A percentile compares a stretch with the other conserved stretches of the same genome.
Conservation (phyloP, 2,888 invertebrate genomes). For the Tanytarsus gracilentus region DNA sequence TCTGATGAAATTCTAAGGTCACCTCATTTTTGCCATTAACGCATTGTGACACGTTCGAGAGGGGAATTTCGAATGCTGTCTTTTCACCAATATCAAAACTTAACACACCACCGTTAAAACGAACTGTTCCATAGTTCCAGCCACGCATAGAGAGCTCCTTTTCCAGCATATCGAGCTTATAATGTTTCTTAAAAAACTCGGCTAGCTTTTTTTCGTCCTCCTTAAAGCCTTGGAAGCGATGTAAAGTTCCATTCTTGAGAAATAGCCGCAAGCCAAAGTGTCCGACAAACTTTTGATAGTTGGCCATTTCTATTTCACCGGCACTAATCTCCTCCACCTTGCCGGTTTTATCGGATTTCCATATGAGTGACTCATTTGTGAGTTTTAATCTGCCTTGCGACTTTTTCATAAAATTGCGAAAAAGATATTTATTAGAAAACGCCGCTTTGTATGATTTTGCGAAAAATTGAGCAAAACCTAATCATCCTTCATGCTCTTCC, state of each 20-base stretch:
- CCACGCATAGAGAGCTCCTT: conserved; percentile 91
- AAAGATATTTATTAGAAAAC: not conserved
- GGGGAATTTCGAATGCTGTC: conserved; percentile 90
- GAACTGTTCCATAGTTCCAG: conserved; percentile 98
- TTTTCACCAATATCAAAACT: conserved; percentile 75
- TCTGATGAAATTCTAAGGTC: conserved; percentile 96
- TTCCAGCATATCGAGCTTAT: conserved; percentile 77
- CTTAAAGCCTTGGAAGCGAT: conserved; percentile 90
- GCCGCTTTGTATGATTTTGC: not conserved
- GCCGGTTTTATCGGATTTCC: conserved; percentile 93
- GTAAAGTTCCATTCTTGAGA: conserved; percentile 78
- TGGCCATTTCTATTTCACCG: conserved; percentile 78
- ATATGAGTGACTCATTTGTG: conserved; percentile 80
- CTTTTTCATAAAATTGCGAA: conserved; percentile 46
- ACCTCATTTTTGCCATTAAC: conserved; percentile 97
- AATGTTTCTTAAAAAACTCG: conserved; percentile 75
- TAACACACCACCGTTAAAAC: conserved; percentile 79
- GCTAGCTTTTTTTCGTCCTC: conserved; percentile 92
- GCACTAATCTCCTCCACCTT: conserved; percentile 85
- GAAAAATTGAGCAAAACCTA: conserved; percentile 23
- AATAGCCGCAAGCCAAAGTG: conserved; percentile 84
- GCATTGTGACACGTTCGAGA: conserved; percentile 92
- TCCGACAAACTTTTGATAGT: conserved; percentile 87
- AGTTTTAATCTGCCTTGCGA: conserved; percentile 85
- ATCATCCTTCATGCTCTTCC: conserved; percentile 1